phyloP scores from a whole-genome alignment of 2,797 vertebrate species.

The Acridotheres tristis region DNA sequence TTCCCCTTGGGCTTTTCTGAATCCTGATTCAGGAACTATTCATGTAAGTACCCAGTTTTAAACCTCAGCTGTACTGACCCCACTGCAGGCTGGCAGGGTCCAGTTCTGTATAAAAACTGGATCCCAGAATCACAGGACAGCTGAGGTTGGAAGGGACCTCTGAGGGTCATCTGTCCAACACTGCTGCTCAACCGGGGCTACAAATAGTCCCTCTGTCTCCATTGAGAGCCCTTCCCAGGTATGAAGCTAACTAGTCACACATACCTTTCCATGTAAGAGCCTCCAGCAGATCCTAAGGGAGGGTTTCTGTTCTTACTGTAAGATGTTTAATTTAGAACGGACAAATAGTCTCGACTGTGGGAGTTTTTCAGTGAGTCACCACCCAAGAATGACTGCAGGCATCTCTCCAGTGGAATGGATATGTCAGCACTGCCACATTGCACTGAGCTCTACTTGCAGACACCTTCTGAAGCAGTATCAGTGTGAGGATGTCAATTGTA shows the following conservation, averaged over 20 bases:
- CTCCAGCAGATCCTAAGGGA: background rate
- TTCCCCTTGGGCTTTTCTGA: background rate
- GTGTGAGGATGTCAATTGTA: background rate
- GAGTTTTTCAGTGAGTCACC: background rate
- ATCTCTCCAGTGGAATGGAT: background rate
- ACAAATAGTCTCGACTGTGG: background rate
- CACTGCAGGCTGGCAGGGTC: background rate
- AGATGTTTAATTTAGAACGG: background rate
- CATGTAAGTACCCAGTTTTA: background rate
- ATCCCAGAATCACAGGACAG: background rate
- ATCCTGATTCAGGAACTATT: background rate
- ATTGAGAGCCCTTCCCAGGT: background rate
- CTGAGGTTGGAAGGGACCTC: background rate
- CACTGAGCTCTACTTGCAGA: background rate
- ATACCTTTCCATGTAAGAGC: background rate
- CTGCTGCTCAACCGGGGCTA: background rate
- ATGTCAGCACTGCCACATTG: background rate
- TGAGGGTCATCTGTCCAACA: background rate
- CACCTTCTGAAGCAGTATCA: background rate
- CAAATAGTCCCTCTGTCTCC: background rate
- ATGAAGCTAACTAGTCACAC: background rate
- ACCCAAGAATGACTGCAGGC: background rate
- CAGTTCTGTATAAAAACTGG: background rate
- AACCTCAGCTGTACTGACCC: background rate
- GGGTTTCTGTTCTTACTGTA: background rate